Evolutionary conservation across 2,888 invertebrate genomes (phyloP).

Genomic region (Disparrhopalites patrizii): DNA sequence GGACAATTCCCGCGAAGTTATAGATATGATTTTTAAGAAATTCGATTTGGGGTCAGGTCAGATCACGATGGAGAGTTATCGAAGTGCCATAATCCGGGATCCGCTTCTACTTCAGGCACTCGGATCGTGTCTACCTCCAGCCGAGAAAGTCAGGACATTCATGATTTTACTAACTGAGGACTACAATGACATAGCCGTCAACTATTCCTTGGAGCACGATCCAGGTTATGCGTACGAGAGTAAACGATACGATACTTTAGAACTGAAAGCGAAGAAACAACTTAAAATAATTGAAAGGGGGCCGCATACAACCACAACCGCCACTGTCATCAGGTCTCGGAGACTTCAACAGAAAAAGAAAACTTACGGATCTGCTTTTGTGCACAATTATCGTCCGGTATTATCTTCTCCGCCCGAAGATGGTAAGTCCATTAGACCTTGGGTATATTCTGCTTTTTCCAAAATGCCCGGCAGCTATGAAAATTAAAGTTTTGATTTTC

Average conservation of each 20-base stretch:
- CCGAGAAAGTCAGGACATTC: conserved; percentile 58
- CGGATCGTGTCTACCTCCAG: conserved; percentile 73
- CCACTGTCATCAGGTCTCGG: no score
- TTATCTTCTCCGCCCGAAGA: no score
- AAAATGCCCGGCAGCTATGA: no score
- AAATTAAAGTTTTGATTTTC: no score
- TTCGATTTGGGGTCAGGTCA: conserved; percentile 74
- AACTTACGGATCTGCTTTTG: no score
- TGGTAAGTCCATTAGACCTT: no score
- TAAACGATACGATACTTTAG: neutral
- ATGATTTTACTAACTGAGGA: conserved; percentile 50
- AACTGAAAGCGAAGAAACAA: no score
- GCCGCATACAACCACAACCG: no score
- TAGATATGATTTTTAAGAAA: conserved; percentile 71
- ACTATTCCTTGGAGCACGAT: neutral
- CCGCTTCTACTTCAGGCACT: conserved; percentile 76
- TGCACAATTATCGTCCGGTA: no score
- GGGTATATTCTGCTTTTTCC: no score
- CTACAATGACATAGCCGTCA: neutral
- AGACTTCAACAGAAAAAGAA: no score
- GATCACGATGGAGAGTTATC: conserved; percentile 69
- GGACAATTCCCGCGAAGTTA: conserved; percentile 76
- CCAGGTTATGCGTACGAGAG: neutral
- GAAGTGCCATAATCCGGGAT: conserved; percentile 64
- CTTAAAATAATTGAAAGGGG: no score